phyloP scores from a whole-genome alignment of 2,888 invertebrate genomes.

The Steromphala cineraria region DNA sequence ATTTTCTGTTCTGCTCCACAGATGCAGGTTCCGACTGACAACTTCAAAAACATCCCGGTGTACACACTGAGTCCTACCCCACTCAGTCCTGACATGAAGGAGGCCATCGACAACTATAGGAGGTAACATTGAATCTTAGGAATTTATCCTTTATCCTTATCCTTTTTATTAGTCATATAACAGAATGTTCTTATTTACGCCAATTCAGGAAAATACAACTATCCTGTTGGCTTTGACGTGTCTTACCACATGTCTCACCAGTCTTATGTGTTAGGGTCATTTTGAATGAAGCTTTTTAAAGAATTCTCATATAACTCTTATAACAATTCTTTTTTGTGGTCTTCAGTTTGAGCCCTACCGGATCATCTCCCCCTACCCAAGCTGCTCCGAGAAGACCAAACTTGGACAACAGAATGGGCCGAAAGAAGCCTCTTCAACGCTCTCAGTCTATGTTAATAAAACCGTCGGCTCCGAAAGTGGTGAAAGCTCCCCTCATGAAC shows the following conservation, averaged over 20 bases:
- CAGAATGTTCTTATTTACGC: too few relatives aligned
- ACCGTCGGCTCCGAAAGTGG: constrained; percentile 29
- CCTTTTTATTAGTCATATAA: too few relatives aligned
- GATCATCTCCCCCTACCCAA: constrained; percentile 28
- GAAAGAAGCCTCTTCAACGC: constrained; percentile 51
- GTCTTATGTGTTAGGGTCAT: not conserved
- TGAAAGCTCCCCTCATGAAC: constrained; percentile 84
- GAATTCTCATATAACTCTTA: not conserved
- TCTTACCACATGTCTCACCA: too few relatives aligned
- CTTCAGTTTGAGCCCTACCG: constrained; percentile 18
- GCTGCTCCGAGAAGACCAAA: constrained; percentile 24
- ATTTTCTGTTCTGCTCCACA: constrained; percentile 70
- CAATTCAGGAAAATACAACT: too few relatives aligned
- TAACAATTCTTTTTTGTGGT: constrained; percentile 24
- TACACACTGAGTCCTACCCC: constrained; percentile 85
- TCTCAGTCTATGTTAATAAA: constrained; percentile 58
- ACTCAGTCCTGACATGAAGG: constrained; percentile 68
- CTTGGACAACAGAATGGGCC: constrained; percentile 30
- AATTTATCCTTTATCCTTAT: too few relatives aligned
- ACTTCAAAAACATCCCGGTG: constrained; percentile 95
- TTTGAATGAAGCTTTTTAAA: too few relatives aligned
- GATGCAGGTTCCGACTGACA: constrained; percentile 97
- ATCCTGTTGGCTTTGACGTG: too few relatives aligned
- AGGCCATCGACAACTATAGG: constrained; percentile 40
- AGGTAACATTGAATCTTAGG: too few relatives aligned